Percentiles rank a stretch among this genome's conserved stretches.
Conservation (phyloP, 2,797 vertebrate species). For the Halcyon chelicuti region DNA sequence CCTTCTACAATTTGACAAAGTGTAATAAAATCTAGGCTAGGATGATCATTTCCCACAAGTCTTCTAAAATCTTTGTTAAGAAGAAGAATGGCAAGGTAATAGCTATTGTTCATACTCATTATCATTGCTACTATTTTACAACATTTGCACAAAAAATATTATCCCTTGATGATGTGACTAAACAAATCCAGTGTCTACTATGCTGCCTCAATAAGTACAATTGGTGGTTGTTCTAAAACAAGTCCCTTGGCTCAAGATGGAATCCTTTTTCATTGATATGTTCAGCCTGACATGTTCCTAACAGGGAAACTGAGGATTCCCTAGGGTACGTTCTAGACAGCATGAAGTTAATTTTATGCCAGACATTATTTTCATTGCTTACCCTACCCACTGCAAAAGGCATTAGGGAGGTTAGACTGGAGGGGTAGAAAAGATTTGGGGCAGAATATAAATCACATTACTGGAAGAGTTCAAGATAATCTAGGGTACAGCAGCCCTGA, state of each 20-base stretch:
- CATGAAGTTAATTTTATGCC: neutral
- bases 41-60: neutral
- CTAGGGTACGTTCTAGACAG: neutral
- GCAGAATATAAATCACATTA: neutral
- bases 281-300: neutral
- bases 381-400: neutral
- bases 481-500: neutral
- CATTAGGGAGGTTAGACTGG: neutral
- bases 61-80: neutral
- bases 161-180: neutral
- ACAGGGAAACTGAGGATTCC: neutral
- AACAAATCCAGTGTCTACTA: neutral
- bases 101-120: neutral
- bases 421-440: neutral
- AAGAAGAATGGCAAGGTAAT: neutral
- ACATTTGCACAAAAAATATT: neutral
- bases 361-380: neutral
- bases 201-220: neutral
- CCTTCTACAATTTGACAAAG: neutral
- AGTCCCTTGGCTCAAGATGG: neutral
- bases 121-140: neutral
- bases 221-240: neutral
- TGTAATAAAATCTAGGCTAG: neutral
- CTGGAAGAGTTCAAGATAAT: neutral
- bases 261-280: neutral